These are phyloP conservation scores for Amblyopsis hoosieri DNA, from an alignment of 2,797 vertebrate species.

Conservation along the genomic window DNA sequence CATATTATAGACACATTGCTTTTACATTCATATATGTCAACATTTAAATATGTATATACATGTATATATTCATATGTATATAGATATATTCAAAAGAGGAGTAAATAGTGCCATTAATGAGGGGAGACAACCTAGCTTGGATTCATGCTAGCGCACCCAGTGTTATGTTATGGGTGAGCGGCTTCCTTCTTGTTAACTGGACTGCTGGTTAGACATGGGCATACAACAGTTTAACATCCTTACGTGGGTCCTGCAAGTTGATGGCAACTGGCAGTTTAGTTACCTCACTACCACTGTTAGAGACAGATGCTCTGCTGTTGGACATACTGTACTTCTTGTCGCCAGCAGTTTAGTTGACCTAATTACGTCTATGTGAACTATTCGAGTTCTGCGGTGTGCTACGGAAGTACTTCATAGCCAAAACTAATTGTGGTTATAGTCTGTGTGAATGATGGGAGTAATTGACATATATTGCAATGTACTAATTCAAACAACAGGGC, in stretches of 20 bases:
- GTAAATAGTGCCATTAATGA: conserved; percentile 73
- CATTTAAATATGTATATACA: conserved; percentile 82
- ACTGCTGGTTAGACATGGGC: background rate
- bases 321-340: background rate
- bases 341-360: too few species aligned
- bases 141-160: conserved; percentile 34
- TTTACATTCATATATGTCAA: conserved; percentile 87
- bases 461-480: conserved; percentile 78
- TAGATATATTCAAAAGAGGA: conserved; percentile 76
- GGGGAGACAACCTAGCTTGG: conserved; percentile 43
- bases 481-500: conserved; percentile 48
- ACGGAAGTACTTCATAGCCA: conserved; percentile 18
- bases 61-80: conserved; percentile 79
- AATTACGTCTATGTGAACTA: background rate
- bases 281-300: conserved; percentile 31
- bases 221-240: background rate
- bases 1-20: conserved; percentile 79
- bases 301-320: conserved; percentile 15
- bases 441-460: conserved; percentile 59
- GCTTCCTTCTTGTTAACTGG: background rate
- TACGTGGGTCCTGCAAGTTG: too few species aligned
- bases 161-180: conserved; percentile 15
- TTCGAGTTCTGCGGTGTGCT: background rate
- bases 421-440: conserved; percentile 56
- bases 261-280: too few species aligned